These are phyloP conservation scores for Hiodon tergisus DNA, from an alignment of 2,113 vertebrate genomes.

Conservation along the genomic window DNA sequence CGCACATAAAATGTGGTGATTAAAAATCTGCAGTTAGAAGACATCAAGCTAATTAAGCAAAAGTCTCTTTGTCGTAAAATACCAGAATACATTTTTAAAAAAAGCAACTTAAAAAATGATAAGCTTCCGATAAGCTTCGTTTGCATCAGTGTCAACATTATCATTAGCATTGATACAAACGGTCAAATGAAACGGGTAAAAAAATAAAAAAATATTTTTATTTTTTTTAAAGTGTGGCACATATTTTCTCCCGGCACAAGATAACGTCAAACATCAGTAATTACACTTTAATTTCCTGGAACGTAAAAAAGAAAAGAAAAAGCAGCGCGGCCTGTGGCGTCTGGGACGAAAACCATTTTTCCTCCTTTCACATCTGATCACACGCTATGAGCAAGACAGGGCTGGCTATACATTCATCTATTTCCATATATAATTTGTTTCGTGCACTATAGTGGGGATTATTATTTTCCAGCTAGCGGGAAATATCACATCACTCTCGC, in stretches of 20 bases:
- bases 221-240: not conserved
- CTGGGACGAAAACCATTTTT: not conserved
- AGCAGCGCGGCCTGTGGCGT: not conserved
- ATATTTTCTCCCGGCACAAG: not conserved
- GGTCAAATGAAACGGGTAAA: not conserved
- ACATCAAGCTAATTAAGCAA: too few species aligned
- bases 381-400: conserved; percentile 12
- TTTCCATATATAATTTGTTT: conserved; percentile 38
- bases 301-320: not conserved
- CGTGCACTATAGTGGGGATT: conserved; percentile 44
- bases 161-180: not conserved
- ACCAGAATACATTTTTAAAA: too few species aligned
- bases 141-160: not conserved
- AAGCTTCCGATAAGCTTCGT: too few species aligned
- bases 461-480: conserved; percentile 48
- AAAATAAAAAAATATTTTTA: too few species aligned
- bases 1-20: too few species aligned
- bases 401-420: conserved; percentile 25
- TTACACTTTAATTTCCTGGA: not conserved
- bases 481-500: conserved; percentile 43
- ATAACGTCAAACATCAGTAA: not conserved
- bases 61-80: too few species aligned
- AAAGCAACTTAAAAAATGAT: too few species aligned
- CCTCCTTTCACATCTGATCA: conserved; percentile 33
- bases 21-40: not conserved